phyloP scores from a whole-genome alignment of 2,797 vertebrate genomes.

The Darevskia mixta region DNA sequence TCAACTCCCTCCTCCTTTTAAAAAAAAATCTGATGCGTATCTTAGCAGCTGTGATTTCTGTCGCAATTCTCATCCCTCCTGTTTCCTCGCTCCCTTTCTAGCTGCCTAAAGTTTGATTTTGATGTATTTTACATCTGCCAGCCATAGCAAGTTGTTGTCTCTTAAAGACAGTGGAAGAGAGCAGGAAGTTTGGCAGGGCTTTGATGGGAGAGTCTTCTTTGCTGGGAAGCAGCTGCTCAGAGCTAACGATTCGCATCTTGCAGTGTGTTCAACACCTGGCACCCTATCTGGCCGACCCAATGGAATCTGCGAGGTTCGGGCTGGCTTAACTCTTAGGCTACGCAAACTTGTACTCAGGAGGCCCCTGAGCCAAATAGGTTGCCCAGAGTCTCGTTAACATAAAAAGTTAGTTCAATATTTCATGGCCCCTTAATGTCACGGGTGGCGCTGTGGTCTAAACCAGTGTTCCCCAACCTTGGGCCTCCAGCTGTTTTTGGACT shows the following conservation, averaged over 20 bases:
- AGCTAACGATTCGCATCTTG: neutral
- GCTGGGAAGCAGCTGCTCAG: slow-evolving; percentile 27
- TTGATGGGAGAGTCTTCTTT: slow-evolving; percentile 9
- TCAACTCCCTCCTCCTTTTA: neutral
- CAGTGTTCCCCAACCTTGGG: too few species aligned
- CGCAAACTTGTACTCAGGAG: too few species aligned
- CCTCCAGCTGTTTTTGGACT: too few species aligned
- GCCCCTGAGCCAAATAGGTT: neutral
- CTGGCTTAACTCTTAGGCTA: neutral
- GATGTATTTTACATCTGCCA: neutral
- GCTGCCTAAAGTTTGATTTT: neutral
- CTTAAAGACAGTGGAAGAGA: neutral
- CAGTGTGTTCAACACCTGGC: neutral
- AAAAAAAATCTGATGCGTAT: neutral
- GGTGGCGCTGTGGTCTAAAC: too few species aligned
- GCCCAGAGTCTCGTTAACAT: neutral
- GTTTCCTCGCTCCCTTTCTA: slow-evolving; percentile 1
- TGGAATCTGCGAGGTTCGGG: neutral
- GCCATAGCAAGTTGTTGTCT: neutral
- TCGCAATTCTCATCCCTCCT: neutral
- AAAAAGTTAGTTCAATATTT: neutral
- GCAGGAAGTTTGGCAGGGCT: neutral
- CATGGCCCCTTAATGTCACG: too few species aligned
- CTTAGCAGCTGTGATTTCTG: slow-evolving; percentile 20
- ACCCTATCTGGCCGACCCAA: neutral